A percentile compares a stretch with the other conserved stretches of the same genome.
Conservation (phyloP, 2,888 invertebrate genomes). For the Coenonympha arcania region DNA sequence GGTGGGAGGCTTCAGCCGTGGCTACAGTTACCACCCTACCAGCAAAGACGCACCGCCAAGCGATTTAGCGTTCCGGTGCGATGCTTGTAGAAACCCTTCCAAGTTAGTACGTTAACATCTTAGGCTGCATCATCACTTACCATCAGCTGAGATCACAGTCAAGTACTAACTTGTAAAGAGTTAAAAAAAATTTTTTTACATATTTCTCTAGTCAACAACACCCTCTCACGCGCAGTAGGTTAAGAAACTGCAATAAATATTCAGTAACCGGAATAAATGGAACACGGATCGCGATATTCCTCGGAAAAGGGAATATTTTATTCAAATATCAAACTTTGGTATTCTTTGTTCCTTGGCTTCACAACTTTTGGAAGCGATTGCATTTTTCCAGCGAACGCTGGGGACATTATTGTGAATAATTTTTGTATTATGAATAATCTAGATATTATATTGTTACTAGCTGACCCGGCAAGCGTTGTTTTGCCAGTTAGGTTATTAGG, state of each 20-base stretch:
- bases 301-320: constrained; percentile 2
- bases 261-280: not conserved
- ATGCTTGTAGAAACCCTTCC: too few relatives aligned
- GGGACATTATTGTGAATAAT: not conserved
- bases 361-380: constrained; percentile 2
- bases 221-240: not conserved
- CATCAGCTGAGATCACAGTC: too few relatives aligned
- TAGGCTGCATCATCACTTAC: too few relatives aligned
- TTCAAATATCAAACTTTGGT: constrained; percentile 4
- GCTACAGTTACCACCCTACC: too few relatives aligned
- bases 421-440: not conserved
- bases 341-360: not conserved
- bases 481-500: too few relatives aligned
- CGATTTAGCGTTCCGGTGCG: too few relatives aligned
- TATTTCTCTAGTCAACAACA: not conserved
- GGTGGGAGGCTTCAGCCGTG: too few relatives aligned
- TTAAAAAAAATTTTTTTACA: not conserved
- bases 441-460: too few relatives aligned
- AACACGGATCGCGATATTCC: not conserved
- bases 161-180: too few relatives aligned
- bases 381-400: not conserved
- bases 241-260: not conserved
- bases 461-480: too few relatives aligned
- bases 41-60: too few relatives aligned
- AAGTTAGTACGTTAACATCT: too few relatives aligned